phyloP scores from a whole-genome alignment of 2,113 vertebrate species.

The Nesoenas mayeri region DNA sequence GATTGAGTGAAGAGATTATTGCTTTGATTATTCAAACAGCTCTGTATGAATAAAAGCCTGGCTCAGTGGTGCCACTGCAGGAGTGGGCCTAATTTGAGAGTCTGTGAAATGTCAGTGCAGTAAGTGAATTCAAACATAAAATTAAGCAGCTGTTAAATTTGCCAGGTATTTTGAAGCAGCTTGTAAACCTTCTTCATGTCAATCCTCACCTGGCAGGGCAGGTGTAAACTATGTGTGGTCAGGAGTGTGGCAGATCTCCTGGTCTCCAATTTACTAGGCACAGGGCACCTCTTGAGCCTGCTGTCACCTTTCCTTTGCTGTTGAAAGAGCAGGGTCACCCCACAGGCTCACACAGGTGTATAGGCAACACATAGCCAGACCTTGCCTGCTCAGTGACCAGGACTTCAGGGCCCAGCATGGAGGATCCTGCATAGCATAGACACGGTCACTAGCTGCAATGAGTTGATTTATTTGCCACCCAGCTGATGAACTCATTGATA shows the following conservation, averaged over 20 bases:
- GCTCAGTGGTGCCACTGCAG: neutral
- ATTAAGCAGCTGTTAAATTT: neutral
- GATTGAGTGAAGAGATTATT: neutral
- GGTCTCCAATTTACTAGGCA: fast-evolving
- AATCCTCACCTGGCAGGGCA: fast-evolving
- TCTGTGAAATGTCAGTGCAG: neutral
- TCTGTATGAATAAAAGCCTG: neutral
- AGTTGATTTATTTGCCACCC: neutral
- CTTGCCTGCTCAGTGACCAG: neutral
- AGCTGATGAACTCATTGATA: neutral
- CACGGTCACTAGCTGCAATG: neutral
- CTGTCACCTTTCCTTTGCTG: neutral
- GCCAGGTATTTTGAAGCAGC: neutral
- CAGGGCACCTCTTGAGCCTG: neutral
- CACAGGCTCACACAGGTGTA: neutral
- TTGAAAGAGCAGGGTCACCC: neutral
- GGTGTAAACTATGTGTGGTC: neutral
- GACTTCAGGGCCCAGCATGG: neutral
- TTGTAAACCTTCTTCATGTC: neutral
- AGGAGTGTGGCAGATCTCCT: neutral
- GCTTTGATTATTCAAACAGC: neutral
- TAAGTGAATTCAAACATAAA: neutral
- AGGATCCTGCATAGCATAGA: neutral
- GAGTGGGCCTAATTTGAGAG: neutral
- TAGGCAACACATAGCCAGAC: neutral